Evolutionary conservation across 2,113 vertebrate species (phyloP).

Genomic region (Lethenteron reissneri): DNA sequence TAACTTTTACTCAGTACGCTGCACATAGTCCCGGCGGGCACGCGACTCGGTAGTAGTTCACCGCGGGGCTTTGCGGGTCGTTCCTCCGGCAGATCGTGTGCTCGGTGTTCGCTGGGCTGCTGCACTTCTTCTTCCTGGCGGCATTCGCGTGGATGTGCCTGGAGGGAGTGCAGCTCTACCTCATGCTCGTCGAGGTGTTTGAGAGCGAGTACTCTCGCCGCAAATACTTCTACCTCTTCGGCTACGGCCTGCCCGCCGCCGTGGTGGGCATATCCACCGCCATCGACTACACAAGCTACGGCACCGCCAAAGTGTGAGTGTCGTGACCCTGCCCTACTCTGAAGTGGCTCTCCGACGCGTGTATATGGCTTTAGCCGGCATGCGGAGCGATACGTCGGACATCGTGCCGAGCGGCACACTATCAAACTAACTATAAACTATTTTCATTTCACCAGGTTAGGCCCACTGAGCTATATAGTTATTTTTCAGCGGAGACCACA

Average conservation of each 20-base stretch:
- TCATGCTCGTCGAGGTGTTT: constrained; percentile 96
- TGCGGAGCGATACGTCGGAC: constrained; percentile 8
- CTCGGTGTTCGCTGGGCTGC: constrained; percentile 71
- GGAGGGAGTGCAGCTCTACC: constrained; percentile 90
- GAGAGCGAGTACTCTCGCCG: constrained; percentile 80
- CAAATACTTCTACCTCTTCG: constrained; percentile 82
- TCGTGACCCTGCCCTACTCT: not conserved
- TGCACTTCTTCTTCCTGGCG: constrained; percentile 96
- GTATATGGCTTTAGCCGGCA: not conserved
- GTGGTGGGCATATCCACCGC: constrained; percentile 77
- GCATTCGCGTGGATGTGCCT: constrained; percentile 99
- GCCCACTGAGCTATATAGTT: not conserved
- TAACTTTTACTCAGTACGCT: too few species aligned
- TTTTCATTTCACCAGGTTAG: not conserved
- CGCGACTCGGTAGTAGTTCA: too few species aligned
- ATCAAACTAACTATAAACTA: not conserved
- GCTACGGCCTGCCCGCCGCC: constrained; percentile 72
- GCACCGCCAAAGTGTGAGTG: constrained; percentile 84
- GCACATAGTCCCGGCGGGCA: too few species aligned
- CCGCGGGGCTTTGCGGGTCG: too few species aligned
- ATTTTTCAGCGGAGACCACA: constrained; percentile 36
- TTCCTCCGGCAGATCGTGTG: constrained; percentile 51
- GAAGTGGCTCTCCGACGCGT: not conserved
- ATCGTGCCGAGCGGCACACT: not conserved
- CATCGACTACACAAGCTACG: constrained; percentile 82